These are phyloP conservation scores for Scatophagus argus DNA, from an alignment of 2,113 vertebrate species.

Conservation along the genomic window DNA sequence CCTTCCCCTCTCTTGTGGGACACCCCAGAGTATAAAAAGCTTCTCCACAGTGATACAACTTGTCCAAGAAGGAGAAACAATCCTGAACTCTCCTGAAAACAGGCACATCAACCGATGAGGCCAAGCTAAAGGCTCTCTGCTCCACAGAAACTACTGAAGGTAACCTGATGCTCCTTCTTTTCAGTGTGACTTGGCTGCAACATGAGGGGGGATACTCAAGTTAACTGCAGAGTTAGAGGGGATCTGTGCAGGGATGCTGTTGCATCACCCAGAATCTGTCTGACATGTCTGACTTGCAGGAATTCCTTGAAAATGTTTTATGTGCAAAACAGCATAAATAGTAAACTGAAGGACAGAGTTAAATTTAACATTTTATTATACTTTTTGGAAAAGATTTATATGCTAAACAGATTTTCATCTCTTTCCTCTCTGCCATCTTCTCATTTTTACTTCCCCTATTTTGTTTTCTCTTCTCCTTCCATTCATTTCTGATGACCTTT, in stretches of 20 bases:
- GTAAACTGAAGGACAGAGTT: not conserved
- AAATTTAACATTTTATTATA: not conserved
- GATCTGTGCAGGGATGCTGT: conserved; percentile 10
- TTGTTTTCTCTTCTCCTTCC: not conserved
- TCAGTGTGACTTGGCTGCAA: not conserved
- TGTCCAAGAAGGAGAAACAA: conserved; percentile 16
- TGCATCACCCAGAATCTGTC: conserved; percentile 14
- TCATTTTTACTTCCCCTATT: not conserved
- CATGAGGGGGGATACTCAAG: not conserved
- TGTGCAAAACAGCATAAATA: not conserved
- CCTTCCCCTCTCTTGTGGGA: conserved; percentile 40
- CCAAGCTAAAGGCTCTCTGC: conserved; percentile 41
- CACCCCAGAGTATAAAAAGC: conserved; percentile 71
- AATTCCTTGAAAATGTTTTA: not conserved
- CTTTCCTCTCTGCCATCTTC: too few species aligned
- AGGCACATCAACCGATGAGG: conserved; percentile 51
- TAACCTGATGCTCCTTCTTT: conserved; percentile 28
- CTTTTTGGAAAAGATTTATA: too few species aligned
- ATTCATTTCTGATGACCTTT: too few species aligned
- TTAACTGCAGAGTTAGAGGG: not conserved
- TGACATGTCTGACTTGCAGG: not conserved
- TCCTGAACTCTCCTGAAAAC: conserved; percentile 17
- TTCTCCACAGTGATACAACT: conserved; percentile 28
- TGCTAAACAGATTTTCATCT: not conserved
- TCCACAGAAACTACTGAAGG: conserved; percentile 46